Conservation (phyloP, 2,888 invertebrate genomes). For the Lottia scabra region DNA sequence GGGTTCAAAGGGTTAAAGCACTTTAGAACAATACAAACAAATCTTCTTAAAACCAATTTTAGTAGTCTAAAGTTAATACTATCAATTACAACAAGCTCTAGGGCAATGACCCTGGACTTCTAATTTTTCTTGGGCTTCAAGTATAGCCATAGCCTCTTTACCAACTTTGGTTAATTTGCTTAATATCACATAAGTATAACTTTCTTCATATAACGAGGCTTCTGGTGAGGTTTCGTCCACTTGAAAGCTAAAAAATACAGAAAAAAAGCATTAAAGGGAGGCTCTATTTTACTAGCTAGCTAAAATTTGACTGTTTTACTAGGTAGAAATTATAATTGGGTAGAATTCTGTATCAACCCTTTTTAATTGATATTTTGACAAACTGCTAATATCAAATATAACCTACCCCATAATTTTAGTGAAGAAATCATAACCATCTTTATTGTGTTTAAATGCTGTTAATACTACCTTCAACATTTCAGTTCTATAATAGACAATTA, state of each 20-base stretch:
- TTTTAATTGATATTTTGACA: no score
- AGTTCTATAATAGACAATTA: conserved; percentile 71
- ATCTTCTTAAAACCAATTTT: no score
- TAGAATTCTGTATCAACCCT: no score
- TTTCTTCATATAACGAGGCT: conserved; percentile 70
- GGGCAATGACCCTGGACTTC: not conserved
- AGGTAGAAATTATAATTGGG: not conserved
- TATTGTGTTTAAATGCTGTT: conserved; percentile 85
- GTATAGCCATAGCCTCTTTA: conserved; percentile 22
- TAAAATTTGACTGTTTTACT: not conserved
- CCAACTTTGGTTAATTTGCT: conserved; percentile 68
- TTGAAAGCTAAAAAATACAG: conserved; percentile 72
- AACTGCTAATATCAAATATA: no score
- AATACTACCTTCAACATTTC: conserved; percentile 85
- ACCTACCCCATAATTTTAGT: conserved; percentile 78
- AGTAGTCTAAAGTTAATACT: no score
- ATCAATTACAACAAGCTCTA: not conserved
- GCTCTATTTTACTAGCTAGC: no score
- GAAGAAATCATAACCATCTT: conserved; percentile 80
- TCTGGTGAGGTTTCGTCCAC: conserved; percentile 79
- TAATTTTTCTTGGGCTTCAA: conserved; percentile 6
- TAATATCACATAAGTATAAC: conserved; percentile 76
- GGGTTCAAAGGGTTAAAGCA: no score
- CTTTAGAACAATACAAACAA: no score
- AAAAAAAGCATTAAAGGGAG: no score